Evolutionary conservation across 2,113 vertebrate species (phyloP).

Genomic region (Vidua chalybeata): DNA sequence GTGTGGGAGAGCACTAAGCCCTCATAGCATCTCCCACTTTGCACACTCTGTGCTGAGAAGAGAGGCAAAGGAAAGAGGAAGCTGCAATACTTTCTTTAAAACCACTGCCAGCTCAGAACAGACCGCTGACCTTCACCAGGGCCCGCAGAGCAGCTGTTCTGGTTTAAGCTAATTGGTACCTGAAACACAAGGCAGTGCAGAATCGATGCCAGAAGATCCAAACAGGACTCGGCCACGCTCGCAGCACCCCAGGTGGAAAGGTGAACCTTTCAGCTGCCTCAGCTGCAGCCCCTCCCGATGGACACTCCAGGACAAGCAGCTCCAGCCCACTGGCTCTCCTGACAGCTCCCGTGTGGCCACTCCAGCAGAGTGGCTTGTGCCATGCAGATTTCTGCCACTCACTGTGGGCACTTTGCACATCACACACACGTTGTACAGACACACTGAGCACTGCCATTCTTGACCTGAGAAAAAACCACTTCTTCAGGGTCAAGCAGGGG

Average conservation of each 20-base stretch:
- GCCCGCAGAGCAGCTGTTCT: background rate
- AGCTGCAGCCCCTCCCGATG: background rate
- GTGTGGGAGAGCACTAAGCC: background rate
- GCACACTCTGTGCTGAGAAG: background rate
- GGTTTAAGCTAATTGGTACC: background rate
- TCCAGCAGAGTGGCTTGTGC: rapidly evolving
- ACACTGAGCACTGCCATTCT: background rate
- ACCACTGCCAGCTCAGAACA: background rate
- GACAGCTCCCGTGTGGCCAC: background rate
- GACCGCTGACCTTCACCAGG: background rate
- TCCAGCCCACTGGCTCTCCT: background rate
- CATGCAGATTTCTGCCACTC: rapidly evolving
- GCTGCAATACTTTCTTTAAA: background rate
- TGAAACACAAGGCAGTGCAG: background rate
- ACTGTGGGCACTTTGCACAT: too few species aligned
- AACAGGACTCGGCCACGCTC: rapidly evolving
- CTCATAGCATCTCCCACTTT: background rate
- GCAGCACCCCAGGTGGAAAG: background rate
- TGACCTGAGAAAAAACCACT: background rate
- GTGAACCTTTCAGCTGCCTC: background rate
- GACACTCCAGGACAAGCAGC: background rate
- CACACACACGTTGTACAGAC: too few species aligned
- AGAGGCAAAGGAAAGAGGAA: background rate
- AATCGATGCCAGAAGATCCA: background rate
- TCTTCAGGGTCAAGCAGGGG: background rate